Conservation (phyloP, 2,797 vertebrate genomes). For the Cyprinodon diabolis region DNA sequence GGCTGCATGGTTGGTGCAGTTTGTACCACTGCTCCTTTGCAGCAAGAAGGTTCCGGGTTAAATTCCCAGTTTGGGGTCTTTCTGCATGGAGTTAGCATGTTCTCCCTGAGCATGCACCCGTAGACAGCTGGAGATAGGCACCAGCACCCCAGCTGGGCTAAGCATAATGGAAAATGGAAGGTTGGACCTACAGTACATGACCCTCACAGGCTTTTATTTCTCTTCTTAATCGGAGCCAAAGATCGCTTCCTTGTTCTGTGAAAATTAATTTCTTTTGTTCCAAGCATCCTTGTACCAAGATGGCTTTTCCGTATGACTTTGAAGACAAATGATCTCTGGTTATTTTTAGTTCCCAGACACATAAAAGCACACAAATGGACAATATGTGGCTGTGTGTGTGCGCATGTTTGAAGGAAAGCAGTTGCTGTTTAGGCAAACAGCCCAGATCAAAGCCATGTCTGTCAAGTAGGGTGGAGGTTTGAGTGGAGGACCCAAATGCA, state of each 20-base stretch:
- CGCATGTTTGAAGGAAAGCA: constrained; percentile 4
- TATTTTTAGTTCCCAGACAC: constrained; percentile 58
- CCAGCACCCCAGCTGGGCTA: too few relatives aligned
- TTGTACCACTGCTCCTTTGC: too few relatives aligned
- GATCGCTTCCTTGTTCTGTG: not conserved
- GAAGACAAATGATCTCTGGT: constrained; percentile 48
- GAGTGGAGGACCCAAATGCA: too few relatives aligned
- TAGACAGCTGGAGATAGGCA: too few relatives aligned
- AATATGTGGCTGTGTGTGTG: constrained; percentile 37
- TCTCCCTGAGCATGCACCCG: too few relatives aligned
- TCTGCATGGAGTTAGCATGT: too few relatives aligned
- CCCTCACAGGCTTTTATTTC: not conserved
- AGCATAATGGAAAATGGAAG: too few relatives aligned
- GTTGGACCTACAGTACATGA: not conserved
- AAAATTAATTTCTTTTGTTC: constrained; percentile 24
- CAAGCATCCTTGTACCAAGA: not conserved
- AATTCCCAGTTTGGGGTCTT: too few relatives aligned
- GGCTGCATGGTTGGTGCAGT: too few relatives aligned
- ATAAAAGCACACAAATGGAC: constrained; percentile 33
- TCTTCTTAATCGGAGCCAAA: not conserved
- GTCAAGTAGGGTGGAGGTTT: not conserved
- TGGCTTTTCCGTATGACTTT: constrained; percentile 19
- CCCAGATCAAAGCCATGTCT: too few relatives aligned
- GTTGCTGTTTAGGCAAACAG: constrained; percentile 11
- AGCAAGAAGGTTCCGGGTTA: too few relatives aligned